Base-by-base conservation (phyloP, 2,888 invertebrate species). In the Dexiosoma caninum region DNA sequence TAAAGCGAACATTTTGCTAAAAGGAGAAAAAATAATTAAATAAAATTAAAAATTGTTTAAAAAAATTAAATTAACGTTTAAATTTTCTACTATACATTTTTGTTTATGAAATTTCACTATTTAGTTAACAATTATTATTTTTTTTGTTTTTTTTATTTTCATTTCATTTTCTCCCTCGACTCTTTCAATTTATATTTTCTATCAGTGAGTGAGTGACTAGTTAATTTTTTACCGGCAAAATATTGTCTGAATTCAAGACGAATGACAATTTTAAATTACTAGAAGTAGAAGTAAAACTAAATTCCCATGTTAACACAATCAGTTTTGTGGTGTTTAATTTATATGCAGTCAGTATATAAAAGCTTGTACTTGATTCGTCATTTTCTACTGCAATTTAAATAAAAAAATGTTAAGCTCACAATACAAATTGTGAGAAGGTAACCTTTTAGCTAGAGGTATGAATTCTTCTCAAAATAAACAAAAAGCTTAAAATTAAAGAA, bases 1-100 rank as follows among this genome's bases (percentile, higher is more conserved):
- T 84, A 90, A 85, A 74, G 89, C 89, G 84, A 90, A 90, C 89
- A 90, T 90, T 62, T 84, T 85, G 78, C 88, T 88, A 84, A 74
- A 87, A 87, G 81, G 42, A 78, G 66, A 23, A 83, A 71, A 72
- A 79, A n/a, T n/a, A n/a, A n/a, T n/a, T n/a, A 79, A 72, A 37
- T 2, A 71, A 21, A 49, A 59, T 42, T 14, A 16, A 70, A 23
- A 40, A 49, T 40, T 59, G 37, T 46, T 51, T 60, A 57, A 51
- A 21, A 14, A 62, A 44, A 1, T 57, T 57, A 32, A 27, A 23
- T 51, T 1, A 10, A 14, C 9, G 2, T 21, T 27, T 44, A 37
- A 16, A 55, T 2, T 12, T 55, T 32, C 21, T 49, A 35, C 4
- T 60, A 8, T 27, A 27, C 6, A 27, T 5, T 27, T 27, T 46